Evolutionary conservation across 2,888 invertebrate genomes (phyloP).

Genomic region (Portevinia maculata): DNA sequence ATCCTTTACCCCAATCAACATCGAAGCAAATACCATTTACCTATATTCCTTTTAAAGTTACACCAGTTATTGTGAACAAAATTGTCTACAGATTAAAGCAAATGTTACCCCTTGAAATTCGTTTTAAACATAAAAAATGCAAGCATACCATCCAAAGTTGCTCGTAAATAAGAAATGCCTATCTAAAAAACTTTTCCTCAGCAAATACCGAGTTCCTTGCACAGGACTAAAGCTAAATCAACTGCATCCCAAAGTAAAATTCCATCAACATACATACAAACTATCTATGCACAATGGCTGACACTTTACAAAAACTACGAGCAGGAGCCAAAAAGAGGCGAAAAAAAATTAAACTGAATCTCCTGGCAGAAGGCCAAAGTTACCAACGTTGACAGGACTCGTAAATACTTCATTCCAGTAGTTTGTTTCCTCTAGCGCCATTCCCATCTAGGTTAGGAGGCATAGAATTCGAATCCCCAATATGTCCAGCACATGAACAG

Average conservation of each 20-base stretch:
- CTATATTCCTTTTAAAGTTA: not conserved
- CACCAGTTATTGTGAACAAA: not conserved
- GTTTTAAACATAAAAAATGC: not conserved
- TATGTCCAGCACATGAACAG: conserved; percentile 68
- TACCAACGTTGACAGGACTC: conserved; percentile 62
- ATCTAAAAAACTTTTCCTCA: conserved; percentile 35
- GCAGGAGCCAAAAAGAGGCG: conserved; percentile 21
- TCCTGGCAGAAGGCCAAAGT: conserved; percentile 62
- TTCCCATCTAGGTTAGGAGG: conserved; percentile 2
- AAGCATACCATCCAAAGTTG: conserved; percentile 23
- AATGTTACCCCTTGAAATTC: not conserved
- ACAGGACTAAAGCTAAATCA: conserved; percentile 33
- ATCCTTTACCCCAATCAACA: not conserved
- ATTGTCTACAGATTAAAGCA: not conserved
- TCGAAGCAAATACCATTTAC: not conserved
- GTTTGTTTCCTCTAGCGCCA: conserved; percentile 12
- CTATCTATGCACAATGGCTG: conserved; percentile 58
- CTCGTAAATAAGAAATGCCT: conserved; percentile 63
- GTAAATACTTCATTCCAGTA: conserved; percentile 60
- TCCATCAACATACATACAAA: conserved; percentile 63
- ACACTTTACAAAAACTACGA: conserved; percentile 15
- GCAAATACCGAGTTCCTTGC: conserved; percentile 52
- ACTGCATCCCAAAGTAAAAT: conserved; percentile 49
- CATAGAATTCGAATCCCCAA: conserved; percentile 64
- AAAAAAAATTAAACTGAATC: conserved; percentile 37